A percentile compares a stretch with the other conserved stretches of the same genome.
Conservation (phyloP, 2,113 vertebrate genomes). For the Morphnarchus princeps region DNA sequence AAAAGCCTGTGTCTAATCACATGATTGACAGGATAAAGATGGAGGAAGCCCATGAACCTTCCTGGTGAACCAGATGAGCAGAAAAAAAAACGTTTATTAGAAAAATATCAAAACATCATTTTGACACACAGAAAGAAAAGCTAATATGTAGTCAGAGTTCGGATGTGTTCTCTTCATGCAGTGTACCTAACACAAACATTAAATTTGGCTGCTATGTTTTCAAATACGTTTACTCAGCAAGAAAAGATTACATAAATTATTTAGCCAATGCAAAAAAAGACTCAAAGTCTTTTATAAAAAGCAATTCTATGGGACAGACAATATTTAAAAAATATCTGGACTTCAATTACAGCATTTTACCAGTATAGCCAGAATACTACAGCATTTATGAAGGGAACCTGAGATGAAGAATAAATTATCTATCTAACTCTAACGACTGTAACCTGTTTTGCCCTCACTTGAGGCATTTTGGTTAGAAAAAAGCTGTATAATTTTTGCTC, state of each 20-base stretch:
- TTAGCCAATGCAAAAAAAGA: neutral
- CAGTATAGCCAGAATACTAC: neutral
- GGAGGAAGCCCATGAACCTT: constrained; percentile 56
- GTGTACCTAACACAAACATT: neutral
- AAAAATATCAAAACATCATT: constrained; percentile 27
- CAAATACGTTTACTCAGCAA: neutral
- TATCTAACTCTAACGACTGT: neutral
- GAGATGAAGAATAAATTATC: neutral
- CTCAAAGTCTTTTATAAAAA: neutral
- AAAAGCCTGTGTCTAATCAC: neutral
- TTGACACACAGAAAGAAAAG: constrained; percentile 9
- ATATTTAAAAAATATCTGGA: neutral
- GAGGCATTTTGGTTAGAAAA: neutral
- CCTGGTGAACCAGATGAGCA: constrained; percentile 69
- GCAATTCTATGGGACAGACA: neutral
- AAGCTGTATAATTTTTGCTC: neutral
- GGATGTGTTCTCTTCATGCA: neutral
- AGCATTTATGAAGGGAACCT: neutral
- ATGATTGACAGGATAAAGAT: constrained; percentile 43
- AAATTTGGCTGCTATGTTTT: neutral
- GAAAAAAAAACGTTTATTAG: constrained; percentile 24
- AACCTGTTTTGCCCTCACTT: neutral
- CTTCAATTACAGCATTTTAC: neutral
- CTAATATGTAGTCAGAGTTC: neutral
- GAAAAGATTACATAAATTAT: neutral